Evolutionary conservation across 2,113 vertebrate genomes (phyloP).

Genomic region (Labeo catla): DNA sequence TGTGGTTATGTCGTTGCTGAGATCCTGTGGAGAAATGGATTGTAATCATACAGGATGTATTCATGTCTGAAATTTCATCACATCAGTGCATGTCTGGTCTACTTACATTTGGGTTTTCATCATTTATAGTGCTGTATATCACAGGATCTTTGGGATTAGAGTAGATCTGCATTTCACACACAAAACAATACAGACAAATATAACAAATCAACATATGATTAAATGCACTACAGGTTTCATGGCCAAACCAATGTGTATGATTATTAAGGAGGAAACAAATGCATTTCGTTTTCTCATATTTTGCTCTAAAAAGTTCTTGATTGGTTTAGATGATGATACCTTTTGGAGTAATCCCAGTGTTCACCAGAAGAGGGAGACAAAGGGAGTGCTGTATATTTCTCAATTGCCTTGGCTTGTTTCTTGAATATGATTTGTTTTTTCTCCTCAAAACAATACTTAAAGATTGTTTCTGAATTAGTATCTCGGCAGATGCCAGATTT

Average conservation of each 20-base stretch:
- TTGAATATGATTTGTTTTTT: neutral
- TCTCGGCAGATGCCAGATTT: too few species aligned
- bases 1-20: neutral
- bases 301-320: too few species aligned
- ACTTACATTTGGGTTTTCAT: neutral
- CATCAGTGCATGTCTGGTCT: neutral
- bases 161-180: neutral
- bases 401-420: too few species aligned
- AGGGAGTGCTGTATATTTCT: neutral
- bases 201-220: neutral
- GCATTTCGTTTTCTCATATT: too few species aligned
- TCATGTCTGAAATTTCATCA: neutral
- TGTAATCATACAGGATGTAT: neutral
- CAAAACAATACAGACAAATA: neutral
- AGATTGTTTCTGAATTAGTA: too few species aligned
- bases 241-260: too few species aligned
- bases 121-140: conserved; percentile 30
- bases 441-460: too few species aligned
- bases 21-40: neutral
- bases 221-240: too few species aligned
- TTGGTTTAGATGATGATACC: too few species aligned
- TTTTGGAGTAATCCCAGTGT: too few species aligned
- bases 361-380: too few species aligned
- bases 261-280: too few species aligned
- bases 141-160: neutral